Conservation (phyloP, 2,113 vertebrate species). For the Mirza zaza region DNA sequence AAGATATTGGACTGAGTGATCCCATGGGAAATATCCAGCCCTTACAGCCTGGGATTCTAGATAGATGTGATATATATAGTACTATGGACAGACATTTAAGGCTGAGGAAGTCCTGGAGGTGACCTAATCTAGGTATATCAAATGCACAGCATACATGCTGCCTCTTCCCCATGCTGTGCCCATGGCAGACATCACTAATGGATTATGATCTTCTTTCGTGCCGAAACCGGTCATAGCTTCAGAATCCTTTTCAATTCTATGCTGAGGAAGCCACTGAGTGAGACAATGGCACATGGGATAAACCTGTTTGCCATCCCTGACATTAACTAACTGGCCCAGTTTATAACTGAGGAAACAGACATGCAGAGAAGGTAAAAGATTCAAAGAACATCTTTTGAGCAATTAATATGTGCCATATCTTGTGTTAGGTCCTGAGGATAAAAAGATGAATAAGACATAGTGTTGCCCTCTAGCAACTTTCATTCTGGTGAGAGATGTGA, state of each 20-base stretch:
- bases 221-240: background rate
- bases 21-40: background rate
- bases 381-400: background rate
- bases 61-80: background rate
- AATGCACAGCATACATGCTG: background rate
- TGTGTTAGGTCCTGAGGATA: background rate
- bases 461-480: background rate
- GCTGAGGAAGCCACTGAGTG: background rate
- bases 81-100: background rate
- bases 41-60: background rate
- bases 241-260: background rate
- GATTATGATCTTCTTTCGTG: background rate
- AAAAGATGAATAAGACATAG: background rate
- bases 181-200: background rate
- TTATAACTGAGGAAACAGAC: background rate
- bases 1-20: conserved; percentile 32
- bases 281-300: background rate
- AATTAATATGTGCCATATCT: background rate
- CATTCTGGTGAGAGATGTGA: background rate
- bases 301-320: background rate
- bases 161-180: background rate
- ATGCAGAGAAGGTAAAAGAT: background rate
- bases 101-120: background rate
- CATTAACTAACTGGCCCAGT: background rate
- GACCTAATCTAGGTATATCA: background rate